Evolutionary conservation across 2,888 invertebrate species (phyloP), one percentile per base, ranked within the genome.

Genomic region (Hyppa rectilinea): DNA sequence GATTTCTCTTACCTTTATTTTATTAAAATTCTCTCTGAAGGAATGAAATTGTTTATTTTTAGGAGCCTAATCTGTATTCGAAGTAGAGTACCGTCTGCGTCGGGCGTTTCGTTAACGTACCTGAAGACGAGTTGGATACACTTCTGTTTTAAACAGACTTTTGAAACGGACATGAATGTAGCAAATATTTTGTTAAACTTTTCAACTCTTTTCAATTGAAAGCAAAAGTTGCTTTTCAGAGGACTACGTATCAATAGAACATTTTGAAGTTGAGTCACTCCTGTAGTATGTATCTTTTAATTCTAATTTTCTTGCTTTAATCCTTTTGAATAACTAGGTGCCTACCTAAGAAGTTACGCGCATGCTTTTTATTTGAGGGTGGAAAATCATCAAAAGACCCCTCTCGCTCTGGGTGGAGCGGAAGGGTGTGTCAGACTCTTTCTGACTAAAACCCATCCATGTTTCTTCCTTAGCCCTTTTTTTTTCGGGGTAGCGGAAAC

Each of bases 1-100:
- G 83, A 87, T 87, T 87, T 85, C 83, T 85, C 82, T 81, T 82
- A 85, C 81, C 83, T 85, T 82, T 83, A 84, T 87, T 85, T 91
- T 90, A 90, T 87, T 89, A 89, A 90, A 90, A 87, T 82, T 85
- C 72, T 73, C 58, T 65, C 53, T 60, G 72, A 50, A 69, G 62
- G 75, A 79, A 78, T 78, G 64, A 70, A 83, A 83, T 78, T 83
- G 75, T 82, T 84, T 86, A 78, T 77, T 75, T 83, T 80, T 68
- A 31, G 43, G 43, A 60, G n/a, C 69, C 70, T 83, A 75, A 83
- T 85, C 78, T 83, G 80, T 84, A 84, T 85, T 84, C 83, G 60
- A 76, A 75, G 81, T 64, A 45, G 60, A 75, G 66, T 56, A 66
- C 43, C 75, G 68, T 76, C 84, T 85, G 86, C 47, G 49, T 58